phyloP scores from a whole-genome alignment of 2,888 invertebrate genomes.

The Bursaphelenchus okinawaensis region DNA sequence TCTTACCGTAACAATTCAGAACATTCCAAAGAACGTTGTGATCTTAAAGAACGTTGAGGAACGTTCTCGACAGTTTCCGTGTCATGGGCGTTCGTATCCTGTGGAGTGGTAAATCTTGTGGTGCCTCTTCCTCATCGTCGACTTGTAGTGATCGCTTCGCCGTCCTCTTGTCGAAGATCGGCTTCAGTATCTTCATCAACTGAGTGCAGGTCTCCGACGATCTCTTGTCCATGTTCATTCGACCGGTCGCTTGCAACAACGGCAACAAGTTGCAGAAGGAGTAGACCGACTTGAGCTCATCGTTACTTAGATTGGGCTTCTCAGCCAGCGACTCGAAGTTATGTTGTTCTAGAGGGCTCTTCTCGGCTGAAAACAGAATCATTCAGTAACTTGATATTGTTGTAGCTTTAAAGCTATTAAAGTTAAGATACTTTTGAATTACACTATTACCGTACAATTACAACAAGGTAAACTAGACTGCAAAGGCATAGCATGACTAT shows the following conservation, averaged over 20 bases:
- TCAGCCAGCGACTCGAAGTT: background rate
- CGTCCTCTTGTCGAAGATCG: slow-evolving; percentile 7
- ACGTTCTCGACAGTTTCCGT: background rate
- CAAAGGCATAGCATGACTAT: too few relatives aligned
- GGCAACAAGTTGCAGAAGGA: slow-evolving; percentile 19
- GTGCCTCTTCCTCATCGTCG: background rate
- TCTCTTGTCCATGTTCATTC: slow-evolving; percentile 5
- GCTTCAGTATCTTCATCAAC: slow-evolving; percentile 5
- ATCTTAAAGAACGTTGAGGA: background rate
- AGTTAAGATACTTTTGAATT: too few relatives aligned
- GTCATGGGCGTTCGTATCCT: background rate
- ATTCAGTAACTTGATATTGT: too few relatives aligned
- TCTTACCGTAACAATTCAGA: too few relatives aligned
- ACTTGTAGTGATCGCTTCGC: background rate
- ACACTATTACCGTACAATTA: too few relatives aligned
- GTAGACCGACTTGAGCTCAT: slow-evolving; percentile 9
- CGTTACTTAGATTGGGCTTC: background rate
- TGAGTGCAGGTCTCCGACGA: slow-evolving; percentile 9
- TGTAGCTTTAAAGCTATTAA: too few relatives aligned
- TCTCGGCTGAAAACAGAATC: background rate
- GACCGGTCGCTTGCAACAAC: slow-evolving; percentile 10
- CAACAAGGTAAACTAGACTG: too few relatives aligned
- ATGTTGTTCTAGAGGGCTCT: background rate
- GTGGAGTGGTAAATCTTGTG: background rate
- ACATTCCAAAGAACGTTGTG: too few relatives aligned